These are phyloP conservation scores for Seira musarum DNA, from an alignment of 2,888 invertebrate genomes.

Conservation along the genomic window DNA sequence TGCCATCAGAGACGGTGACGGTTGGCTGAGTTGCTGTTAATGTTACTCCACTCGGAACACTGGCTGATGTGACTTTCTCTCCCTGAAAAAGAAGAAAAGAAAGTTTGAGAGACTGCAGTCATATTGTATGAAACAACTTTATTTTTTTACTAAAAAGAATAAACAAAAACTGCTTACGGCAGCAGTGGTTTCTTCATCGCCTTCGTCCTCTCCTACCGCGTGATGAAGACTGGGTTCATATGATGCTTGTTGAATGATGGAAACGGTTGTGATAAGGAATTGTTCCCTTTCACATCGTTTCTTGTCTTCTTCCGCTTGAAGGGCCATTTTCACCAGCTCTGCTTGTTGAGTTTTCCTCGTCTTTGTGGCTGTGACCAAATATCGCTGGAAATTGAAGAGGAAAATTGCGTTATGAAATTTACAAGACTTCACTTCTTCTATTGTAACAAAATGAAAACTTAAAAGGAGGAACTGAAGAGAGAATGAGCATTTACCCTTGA, in stretches of 20 bases:
- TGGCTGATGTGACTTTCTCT: slow-evolving; percentile 45
- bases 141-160: slow-evolving; percentile 1
- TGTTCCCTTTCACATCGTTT: slow-evolving; percentile 95
- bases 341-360: slow-evolving; percentile 99
- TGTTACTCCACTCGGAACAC: slow-evolving; percentile 46
- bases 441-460: slow-evolving; percentile 25
- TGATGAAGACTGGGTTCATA: slow-evolving; percentile 85
- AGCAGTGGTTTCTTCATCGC: slow-evolving; percentile 60
- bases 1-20: slow-evolving; percentile 61
- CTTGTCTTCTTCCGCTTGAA: slow-evolving; percentile 96
- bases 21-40: slow-evolving; percentile 48
- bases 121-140: background rate
- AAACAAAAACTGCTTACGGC: too few species aligned
- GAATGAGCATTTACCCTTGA: slow-evolving; percentile 57
- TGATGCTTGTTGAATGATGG: slow-evolving; percentile 95
- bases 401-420: background rate
- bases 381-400: slow-evolving; percentile 77
- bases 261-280: slow-evolving; percentile 95
- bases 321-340: slow-evolving; percentile 94
- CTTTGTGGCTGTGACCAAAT: slow-evolving; percentile 97
- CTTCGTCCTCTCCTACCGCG: slow-evolving; percentile 68
- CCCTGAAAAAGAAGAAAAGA: slow-evolving; percentile 42
- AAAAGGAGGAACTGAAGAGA: background rate
- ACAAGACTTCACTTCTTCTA: slow-evolving; percentile 11
- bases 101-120: background rate